These are phyloP conservation scores for Chascanopsetta lugubris DNA, from an alignment of 2,113 vertebrate genomes.

Conservation along the genomic window DNA sequence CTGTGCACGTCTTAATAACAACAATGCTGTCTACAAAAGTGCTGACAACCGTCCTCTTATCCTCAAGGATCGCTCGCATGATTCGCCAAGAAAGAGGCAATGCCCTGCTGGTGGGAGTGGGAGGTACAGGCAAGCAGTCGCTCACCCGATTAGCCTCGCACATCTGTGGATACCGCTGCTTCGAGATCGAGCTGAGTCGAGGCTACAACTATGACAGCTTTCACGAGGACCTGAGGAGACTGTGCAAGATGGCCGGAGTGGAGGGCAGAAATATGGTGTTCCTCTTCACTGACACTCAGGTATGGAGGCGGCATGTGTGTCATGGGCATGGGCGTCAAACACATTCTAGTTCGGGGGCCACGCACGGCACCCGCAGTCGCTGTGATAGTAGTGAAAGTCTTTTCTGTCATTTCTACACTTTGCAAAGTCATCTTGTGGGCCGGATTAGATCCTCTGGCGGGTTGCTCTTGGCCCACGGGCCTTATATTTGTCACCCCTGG, in stretches of 20 bases:
- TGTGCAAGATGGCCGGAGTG: slow-evolving; percentile 87
- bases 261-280: slow-evolving; percentile 88
- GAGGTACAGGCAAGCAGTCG: slow-evolving; percentile 89
- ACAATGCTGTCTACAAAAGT: too few relatives aligned
- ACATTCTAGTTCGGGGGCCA: too few relatives aligned
- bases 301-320: slow-evolving; percentile 36
- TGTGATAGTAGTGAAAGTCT: too few relatives aligned
- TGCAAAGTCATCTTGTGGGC: too few relatives aligned
- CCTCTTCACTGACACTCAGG: slow-evolving; percentile 91
- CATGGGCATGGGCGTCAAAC: accelerated
- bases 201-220: slow-evolving; percentile 89
- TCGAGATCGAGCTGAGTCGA: slow-evolving; percentile 88
- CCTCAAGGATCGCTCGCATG: slow-evolving; percentile 86
- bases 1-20: too few relatives aligned
- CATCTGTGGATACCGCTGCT: slow-evolving; percentile 86
- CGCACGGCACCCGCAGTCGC: too few relatives aligned
- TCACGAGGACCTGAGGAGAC: slow-evolving; percentile 87
- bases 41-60: not conserved
- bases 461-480: too few relatives aligned
- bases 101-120: slow-evolving; percentile 87
- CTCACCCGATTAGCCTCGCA: slow-evolving; percentile 87
- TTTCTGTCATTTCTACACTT: too few relatives aligned
- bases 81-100: slow-evolving; percentile 91
- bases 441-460: too few relatives aligned
- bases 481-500: too few relatives aligned